Base-by-base conservation (phyloP, 2,797 vertebrate species). In the Rhynchotus rufescens region DNA sequence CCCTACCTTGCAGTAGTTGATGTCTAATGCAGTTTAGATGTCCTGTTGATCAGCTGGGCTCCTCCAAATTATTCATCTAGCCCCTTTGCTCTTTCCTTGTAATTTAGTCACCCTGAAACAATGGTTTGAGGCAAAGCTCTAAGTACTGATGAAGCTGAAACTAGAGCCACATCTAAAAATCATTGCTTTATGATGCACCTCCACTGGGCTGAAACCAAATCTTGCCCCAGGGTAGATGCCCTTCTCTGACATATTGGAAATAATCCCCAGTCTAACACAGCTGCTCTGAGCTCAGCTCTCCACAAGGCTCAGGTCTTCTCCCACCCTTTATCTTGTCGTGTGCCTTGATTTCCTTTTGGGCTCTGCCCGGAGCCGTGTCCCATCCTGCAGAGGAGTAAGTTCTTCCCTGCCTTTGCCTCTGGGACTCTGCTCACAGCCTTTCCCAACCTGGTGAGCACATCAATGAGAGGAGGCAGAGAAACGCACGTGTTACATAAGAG, bases 301-400 rank as follows among this genome's bases (percentile, higher is more conserved):
- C 0, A 2, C 0, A 1, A 14, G 28, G 42, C 40, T 67, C n/a
- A 0, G 2, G 23, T 52, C 38, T 13, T 36, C 8, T 49, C 47
- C 42, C 15, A 38, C 36, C 3, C 23, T 62, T 36, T 36, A 62
- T 60, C 47, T 57, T 57, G 34, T 19, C 42, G 8, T 4, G 1
- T 44, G 23, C 34, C 61, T 66, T 5, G 2, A 19, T 69, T 44
- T 74, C 60, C 42, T 54, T n/a, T 20, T 0, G 0, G 67, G 51
- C 25, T 40, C 42, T 16, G 12, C 0, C 2, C 34, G 9, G 28
- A 25, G 30, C 30, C 22, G 6, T 17, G 15, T 47, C 8, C n/a
- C 21, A 30, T 30, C 28, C 17, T 8, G 28, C 3, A 8, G 28
- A 17, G 52, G 52, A n/a, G 52, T n/a, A 11, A 28, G 52, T 19